Evolutionary conservation across 2,888 invertebrate species (phyloP).

Genomic region (Tanaodytes sp.): DNA sequence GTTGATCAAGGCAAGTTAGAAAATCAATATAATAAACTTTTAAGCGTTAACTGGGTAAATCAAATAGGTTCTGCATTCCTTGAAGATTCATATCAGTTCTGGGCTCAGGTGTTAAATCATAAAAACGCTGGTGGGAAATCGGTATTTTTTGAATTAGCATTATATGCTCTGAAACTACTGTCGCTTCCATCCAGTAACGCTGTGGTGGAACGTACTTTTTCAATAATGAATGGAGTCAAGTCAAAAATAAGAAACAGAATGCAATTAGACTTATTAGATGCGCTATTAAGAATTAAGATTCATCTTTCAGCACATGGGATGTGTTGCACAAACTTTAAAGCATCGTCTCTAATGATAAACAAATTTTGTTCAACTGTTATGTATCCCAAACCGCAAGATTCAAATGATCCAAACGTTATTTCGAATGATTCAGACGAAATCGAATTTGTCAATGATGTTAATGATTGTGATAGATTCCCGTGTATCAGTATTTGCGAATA

Average conservation of each 20-base stretch:
- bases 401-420: too few relatives aligned
- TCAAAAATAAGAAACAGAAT: slow-evolving; percentile 35
- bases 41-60: slow-evolving; percentile 36
- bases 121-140: slow-evolving; percentile 30
- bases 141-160: slow-evolving; percentile 22
- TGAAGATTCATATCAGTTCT: slow-evolving; percentile 25
- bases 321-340: not conserved
- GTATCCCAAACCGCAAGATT: not conserved
- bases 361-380: not conserved
- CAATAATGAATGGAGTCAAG: slow-evolving; percentile 36
- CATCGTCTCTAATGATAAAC: not conserved
- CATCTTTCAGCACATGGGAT: not conserved
- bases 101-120: slow-evolving; percentile 28
- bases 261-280: slow-evolving; percentile 18
- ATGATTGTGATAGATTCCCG: too few relatives aligned
- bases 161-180: slow-evolving; percentile 26
- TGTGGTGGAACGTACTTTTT: slow-evolving; percentile 41
- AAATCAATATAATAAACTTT: slow-evolving; percentile 32
- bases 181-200: slow-evolving; percentile 33
- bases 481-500: too few relatives aligned
- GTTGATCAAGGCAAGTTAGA: not conserved
- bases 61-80: too few relatives aligned
- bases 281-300: slow-evolving; percentile 17
- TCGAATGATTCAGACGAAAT: too few relatives aligned
- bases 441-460: too few relatives aligned